Base-by-base conservation (phyloP, 2,888 invertebrate species). In the Leptarthrus brevirostris region DNA sequence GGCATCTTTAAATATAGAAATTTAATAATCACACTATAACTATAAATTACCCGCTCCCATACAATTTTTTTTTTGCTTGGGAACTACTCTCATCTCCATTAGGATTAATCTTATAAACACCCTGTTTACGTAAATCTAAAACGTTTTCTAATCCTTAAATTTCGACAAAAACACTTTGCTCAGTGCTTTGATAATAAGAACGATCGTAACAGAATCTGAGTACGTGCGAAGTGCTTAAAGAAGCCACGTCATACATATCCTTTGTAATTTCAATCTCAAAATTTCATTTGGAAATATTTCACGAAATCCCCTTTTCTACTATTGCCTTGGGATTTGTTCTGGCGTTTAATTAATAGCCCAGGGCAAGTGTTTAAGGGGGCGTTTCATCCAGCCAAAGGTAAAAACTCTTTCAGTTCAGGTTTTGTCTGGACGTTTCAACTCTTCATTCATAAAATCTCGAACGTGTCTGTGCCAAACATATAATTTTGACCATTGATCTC, bases 301-400 rank as follows among this genome's bases (percentile, higher is more conserved):
- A 14, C 24, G 26, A 20, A 24, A 22, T 64, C 44, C 64, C 49
- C 36, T 44, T 64, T 64, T 40, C 36, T 64, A 44, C 64, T 24
- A 61, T 12, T 61, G 61, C 40, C 47, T 24, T 22, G 64, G 44
- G 64, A 64, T 64, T 64, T 64, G 16, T 20, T 64, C 64, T 22
- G 64, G 64, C 64, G 64, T 64, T 64, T 64, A 64, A 64, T 64
- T 64, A 64, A 64, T 64, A 44, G 64, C 64, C 47, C 64, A 16
- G 44, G 64, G 64, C 64, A 22, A 24, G 14, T 64, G 44, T 64
- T 64, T 47, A 64, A 64, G 44, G 20, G 64, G 64, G 64, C 64
- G 64, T 64, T 10, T 44, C 22, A 10, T 22, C 47, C 22, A 12
- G 47, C 44, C 44, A 64, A 47, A 64, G 44, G 64, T 64, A 64